Base-by-base conservation (phyloP, 2,113 vertebrate species). In the Hemiprocne comata region DNA sequence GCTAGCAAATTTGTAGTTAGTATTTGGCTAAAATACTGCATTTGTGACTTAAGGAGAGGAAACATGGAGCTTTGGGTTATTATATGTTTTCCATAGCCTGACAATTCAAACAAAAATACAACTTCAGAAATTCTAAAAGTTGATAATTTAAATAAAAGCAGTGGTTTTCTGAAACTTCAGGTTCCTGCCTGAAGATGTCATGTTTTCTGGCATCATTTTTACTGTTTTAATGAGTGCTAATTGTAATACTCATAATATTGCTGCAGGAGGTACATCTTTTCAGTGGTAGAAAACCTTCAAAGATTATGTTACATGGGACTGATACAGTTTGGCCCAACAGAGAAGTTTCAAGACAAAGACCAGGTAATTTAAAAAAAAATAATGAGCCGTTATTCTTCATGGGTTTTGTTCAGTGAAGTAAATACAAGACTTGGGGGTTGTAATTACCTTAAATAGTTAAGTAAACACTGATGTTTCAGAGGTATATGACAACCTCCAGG, bases 301-400 rank as follows among this genome's bases (percentile, higher is more conserved):
- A 98, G 98, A 38, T 89, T 99, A 38, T 98, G 98, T 93, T 99
- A 98, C 84, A 99, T 99, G 99, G 99, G 99, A 36, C 94, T 99
- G 84, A 90, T 99, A 67, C 99, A 99, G 95, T 99, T 99, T 64
- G 99, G 98, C 9, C 99, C 99, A 53, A 95, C 97, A 10, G 98
- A 99, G 92, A 99, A 99, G 94, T 99, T 99, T 93, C 99, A 99
- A 97, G 99, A 99, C 44, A 99, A 99, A 97, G 99, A 99, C 81
- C 99, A 99, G 99, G 99, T 99, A 97, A 74, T 3, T 64, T 31
- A 31, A 8, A 21, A 19, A 18, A 16, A 1, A 42, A 42, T 42
- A 42, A 42, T 57, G 14, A 51, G 5, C 16, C 2, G 1, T 53
- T 55, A 6, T 18, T 72, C 4, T 73, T 62, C 18, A 7, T 20